These are phyloP conservation scores for Temnothorax rugatulus DNA, from an alignment of 2,888 invertebrate species.

Conservation along the genomic window DNA sequence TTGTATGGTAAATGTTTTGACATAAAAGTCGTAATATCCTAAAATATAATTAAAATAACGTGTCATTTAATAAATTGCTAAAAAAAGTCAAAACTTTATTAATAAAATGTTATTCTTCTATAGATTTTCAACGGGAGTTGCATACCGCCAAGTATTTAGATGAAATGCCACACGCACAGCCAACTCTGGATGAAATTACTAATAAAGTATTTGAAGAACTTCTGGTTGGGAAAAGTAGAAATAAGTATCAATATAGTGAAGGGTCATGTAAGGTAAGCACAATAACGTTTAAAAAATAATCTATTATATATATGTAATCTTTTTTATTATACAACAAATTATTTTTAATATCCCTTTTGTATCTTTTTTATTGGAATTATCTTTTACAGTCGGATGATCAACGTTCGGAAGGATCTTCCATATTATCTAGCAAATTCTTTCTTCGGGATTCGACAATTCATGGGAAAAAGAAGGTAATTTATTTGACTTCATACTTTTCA, in stretches of 20 bases:
- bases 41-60: neutral
- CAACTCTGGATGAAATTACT: slow-evolving; percentile 91
- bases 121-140: slow-evolving; percentile 66
- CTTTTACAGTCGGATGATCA: slow-evolving; percentile 89
- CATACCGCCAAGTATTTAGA: slow-evolving; percentile 75
- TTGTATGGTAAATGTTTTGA: neutral
- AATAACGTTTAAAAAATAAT: neutral
- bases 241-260: slow-evolving; percentile 82
- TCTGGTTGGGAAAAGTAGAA: slow-evolving; percentile 88
- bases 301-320: neutral
- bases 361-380: slow-evolving; percentile 30
- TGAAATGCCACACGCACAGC: slow-evolving; percentile 82
- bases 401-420: slow-evolving; percentile 91
- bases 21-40: neutral
- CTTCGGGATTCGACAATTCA: slow-evolving; percentile 88
- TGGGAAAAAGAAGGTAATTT: slow-evolving; percentile 83
- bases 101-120: slow-evolving; percentile 31
- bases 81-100: neutral
- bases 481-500: neutral
- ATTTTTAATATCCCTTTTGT: neutral
- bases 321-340: neutral
- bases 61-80: neutral
- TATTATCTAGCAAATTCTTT: slow-evolving; percentile 90
- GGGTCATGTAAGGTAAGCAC: slow-evolving; percentile 83
- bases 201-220: slow-evolving; percentile 93